Base-by-base conservation (phyloP, 2,888 invertebrate species). In the Pteria penguin region DNA sequence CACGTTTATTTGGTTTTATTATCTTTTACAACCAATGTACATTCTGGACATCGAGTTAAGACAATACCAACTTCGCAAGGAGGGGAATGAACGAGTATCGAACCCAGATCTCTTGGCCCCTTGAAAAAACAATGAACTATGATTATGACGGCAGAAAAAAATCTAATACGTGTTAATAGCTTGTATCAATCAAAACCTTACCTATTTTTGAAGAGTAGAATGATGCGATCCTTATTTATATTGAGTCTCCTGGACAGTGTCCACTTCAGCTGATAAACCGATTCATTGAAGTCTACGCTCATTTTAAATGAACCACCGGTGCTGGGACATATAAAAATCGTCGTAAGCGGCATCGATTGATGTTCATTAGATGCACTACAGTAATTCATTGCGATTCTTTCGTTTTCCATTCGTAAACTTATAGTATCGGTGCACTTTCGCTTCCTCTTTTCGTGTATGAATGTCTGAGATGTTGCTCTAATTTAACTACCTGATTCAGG, bases 301-400 rank as follows among this genome's bases (percentile, higher is more conserved):
- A 77, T 32, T 32, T 77, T 69, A 31, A 77, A 57, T 36, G 55
- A 68, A 24, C 76, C 72, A 26, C 76, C 76, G 8, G 76, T 77
- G 29, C 72, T 73, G 18, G 73, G 76, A 45, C 73, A 73, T 22
- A 77, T 62, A 57, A 77, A 60, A 31, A 77, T 33, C 33, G 69
- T 61, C 61, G 54, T 73, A 24, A 55, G 22, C 31, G 31, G 22
- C 68, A 68, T 68, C 27, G 26, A 14, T 26, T 32, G 22, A 66
- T n/a, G 22, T 24, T 60, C 27, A 18, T 18, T 24, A 26, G 60
- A 60, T 26, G 24, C 5, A 4, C 27, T 60, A 14, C 26, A 5
- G 22, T 26, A 24, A 29, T 60, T 60, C 11, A 26, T 14, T 18
- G 60, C 18, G 27, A 24, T 60, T 60, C 60, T 24, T n/a, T 24